These are phyloP conservation scores for Microtus ochrogaster DNA, from an alignment of 2,113 vertebrate genomes.

Conservation along the genomic window DNA sequence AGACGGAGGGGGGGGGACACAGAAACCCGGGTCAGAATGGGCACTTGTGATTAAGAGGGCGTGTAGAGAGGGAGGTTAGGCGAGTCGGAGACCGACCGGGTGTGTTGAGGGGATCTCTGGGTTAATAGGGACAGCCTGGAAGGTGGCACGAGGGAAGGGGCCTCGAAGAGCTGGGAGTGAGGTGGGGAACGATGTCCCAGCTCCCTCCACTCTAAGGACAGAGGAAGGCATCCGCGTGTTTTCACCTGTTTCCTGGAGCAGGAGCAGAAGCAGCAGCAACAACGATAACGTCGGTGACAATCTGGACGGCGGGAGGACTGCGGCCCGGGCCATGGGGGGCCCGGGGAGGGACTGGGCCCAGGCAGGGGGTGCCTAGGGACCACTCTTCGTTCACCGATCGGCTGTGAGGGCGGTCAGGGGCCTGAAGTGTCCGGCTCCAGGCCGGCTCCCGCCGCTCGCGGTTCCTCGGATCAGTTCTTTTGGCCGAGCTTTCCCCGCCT, in stretches of 20 bases:
- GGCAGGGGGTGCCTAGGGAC: constrained; percentile 49
- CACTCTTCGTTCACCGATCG: constrained; percentile 54
- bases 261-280: constrained; percentile 56
- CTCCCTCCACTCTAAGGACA: background rate
- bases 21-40: background rate
- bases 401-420: constrained; percentile 49
- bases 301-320: constrained; percentile 67
- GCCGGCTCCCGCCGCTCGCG: background rate
- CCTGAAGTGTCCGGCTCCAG: constrained; percentile 19
- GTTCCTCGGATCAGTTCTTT: background rate
- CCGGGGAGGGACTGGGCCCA: constrained; percentile 70
- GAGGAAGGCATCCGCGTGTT: background rate
- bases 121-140: background rate
- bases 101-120: background rate
- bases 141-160: background rate
- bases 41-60: background rate
- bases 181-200: background rate
- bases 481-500: background rate
- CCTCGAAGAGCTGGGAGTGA: background rate
- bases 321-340: constrained; percentile 81
- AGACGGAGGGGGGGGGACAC: background rate
- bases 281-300: constrained; percentile 32
- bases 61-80: background rate
- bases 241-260: constrained; percentile 72
- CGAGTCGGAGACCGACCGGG: background rate